A percentile compares a stretch with the other conserved stretches of the same genome.
Conservation (phyloP, 2,797 vertebrate species). For the Amblyopsis hoosieri region DNA sequence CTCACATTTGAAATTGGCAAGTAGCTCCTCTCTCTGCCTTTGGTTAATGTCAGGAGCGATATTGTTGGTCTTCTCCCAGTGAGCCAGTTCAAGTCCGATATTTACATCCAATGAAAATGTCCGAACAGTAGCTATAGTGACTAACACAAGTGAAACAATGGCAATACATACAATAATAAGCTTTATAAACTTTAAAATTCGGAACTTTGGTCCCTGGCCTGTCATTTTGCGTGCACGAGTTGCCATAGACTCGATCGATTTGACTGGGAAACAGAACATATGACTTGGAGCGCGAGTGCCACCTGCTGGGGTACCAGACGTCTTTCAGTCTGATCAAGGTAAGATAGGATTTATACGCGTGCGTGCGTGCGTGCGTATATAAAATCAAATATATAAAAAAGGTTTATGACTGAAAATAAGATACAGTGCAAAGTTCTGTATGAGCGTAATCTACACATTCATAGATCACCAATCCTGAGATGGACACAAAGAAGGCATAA, state of each 20-base stretch:
- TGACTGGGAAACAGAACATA: no score
- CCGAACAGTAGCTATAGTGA: conserved; percentile 56
- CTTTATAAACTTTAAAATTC: conserved; percentile 47
- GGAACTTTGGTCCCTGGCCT: conserved; percentile 22
- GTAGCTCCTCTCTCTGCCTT: conserved; percentile 66
- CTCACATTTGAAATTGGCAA: conserved; percentile 83
- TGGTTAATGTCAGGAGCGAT: conserved; percentile 57
- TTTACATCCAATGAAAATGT: conserved; percentile 74
- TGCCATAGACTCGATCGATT: background rate
- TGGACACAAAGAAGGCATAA: background rate
- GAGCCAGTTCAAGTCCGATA: conserved; percentile 67
- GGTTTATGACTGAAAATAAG: no score
- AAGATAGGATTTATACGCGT: no score
- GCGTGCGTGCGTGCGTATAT: background rate
- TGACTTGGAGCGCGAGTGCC: no score
- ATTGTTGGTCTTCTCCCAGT: conserved; percentile 69
- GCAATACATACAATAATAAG: conserved; percentile 36
- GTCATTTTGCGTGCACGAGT: conserved; percentile 49
- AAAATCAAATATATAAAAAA: no score
- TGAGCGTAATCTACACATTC: no score
- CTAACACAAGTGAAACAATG: conserved; percentile 33
- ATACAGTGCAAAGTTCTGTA: no score
- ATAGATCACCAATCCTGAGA: no score
- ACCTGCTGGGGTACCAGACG: no score
- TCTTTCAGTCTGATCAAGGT: no score